Evolutionary conservation across 2,113 vertebrate genomes (phyloP), one percentile per base, ranked within the genome.

Genomic region (Panurus biarmicus): DNA sequence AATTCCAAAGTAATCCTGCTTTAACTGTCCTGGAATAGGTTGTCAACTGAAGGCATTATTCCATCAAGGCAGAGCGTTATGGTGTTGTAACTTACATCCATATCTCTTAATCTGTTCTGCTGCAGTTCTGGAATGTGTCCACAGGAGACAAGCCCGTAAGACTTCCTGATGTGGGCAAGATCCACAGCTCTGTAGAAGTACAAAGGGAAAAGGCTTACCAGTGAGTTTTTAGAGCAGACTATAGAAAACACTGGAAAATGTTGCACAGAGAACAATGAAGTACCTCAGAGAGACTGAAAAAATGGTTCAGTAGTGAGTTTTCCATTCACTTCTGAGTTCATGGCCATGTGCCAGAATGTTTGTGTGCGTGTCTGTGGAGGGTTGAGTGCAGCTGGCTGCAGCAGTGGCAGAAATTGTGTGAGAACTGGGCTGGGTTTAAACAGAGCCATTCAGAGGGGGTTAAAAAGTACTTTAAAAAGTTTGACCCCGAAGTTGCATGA

Each of bases 291-390:
- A 76, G 72, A 51, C 72, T 85, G 90, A 77, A 91, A 94, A 87
- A 94, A 84, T 47, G 7, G 62, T 92, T 87, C 60, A 47, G 69
- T 85, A 54, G 56, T 70, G 64, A 77, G n/a, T 92, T 95, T 96
- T 95, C 87, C 57, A 1, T 91, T 94, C 25, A 13, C 20, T 82
- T 76, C 42, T 64, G 45, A 51, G 58, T 73, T 73, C 13, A 4
- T 85, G 84, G 87, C 76, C 2, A 0, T 20, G 48, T 90, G 89
- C 81, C 75, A 89, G 67, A 64, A 38, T 44, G 3, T 20, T 9
- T 58, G 26, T 73, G 13, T 60, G 18, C 6, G 5, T 50, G 7
- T 66, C 7, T 74, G 1, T 45, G 54, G 78, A 62, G 47, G 58
- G 23, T 38, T 74, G 10, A 31, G n/a, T 48, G 31, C 74, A 62